These are phyloP conservation scores for Phaethon lepturus DNA, from an alignment of 2,113 vertebrate genomes.

Conservation along the genomic window DNA sequence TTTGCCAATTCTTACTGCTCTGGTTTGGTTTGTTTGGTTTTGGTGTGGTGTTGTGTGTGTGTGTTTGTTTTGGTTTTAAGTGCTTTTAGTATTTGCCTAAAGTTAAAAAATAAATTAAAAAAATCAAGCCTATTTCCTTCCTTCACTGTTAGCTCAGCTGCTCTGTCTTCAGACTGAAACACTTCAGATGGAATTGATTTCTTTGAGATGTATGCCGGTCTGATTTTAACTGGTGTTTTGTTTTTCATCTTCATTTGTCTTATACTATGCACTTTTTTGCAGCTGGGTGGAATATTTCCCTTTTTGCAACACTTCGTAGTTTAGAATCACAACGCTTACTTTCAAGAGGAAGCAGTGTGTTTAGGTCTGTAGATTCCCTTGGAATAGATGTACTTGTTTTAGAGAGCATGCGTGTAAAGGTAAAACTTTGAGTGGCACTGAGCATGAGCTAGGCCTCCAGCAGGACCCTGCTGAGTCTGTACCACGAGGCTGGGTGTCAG, in stretches of 20 bases:
- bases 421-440: neutral
- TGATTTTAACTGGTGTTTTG: neutral
- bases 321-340: neutral
- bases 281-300: neutral
- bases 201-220: neutral
- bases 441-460: neutral
- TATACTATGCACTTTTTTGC: neutral
- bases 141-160: conserved; percentile 21
- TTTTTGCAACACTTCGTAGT: neutral
- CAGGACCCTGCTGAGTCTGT: neutral
- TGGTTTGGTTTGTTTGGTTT: neutral
- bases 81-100: neutral
- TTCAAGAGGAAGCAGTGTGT: neutral
- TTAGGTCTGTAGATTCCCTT: neutral
- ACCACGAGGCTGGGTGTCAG: fast-evolving
- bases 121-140: neutral
- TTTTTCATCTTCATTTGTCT: conserved; percentile 10
- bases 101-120: neutral
- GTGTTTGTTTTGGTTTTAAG: neutral
- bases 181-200: conserved; percentile 30
- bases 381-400: fast-evolving
- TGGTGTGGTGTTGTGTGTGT: neutral
- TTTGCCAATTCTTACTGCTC: neutral
- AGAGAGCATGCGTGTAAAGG: neutral
- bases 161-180: neutral